A percentile compares a stretch with the other conserved stretches of the same genome.
phyloP scores from a whole-genome alignment of 2,113 vertebrate genomes.

The Otus sunia region DNA sequence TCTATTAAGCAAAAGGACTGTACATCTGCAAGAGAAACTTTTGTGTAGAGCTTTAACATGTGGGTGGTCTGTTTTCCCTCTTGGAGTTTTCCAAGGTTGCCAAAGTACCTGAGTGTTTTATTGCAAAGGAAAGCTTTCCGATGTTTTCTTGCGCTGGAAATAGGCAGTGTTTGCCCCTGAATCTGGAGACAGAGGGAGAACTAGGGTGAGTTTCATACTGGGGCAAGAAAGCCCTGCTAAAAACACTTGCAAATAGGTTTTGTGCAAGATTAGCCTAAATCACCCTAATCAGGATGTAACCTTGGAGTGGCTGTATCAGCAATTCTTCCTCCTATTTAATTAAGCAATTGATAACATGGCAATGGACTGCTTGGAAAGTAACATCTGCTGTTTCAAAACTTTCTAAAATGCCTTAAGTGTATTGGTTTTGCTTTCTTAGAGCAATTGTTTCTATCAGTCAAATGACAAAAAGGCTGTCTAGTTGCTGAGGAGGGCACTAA shows the following conservation, averaged over 20 bases:
- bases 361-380: background rate
- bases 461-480: background rate
- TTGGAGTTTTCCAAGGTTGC: constrained; percentile 34
- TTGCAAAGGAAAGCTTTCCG: constrained; percentile 36
- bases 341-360: background rate
- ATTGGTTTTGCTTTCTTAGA: background rate
- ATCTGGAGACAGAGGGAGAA: background rate
- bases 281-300: background rate
- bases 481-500: background rate
- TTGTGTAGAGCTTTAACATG: background rate
- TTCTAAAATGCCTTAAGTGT: background rate
- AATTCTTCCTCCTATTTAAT: background rate
- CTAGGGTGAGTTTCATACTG: background rate
- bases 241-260: background rate
- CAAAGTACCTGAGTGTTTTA: constrained; percentile 46
- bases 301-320: background rate
- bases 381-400: background rate
- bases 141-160: constrained; percentile 43
- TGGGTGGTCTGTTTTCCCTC: constrained; percentile 42
- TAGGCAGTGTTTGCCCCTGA: background rate
- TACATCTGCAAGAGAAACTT: background rate
- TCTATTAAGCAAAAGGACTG: background rate
- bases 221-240: background rate
- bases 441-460: background rate
- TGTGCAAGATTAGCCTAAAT: background rate